phyloP scores from a whole-genome alignment of 2,113 vertebrate genomes.

The Misgurnus anguillicaudatus region DNA sequence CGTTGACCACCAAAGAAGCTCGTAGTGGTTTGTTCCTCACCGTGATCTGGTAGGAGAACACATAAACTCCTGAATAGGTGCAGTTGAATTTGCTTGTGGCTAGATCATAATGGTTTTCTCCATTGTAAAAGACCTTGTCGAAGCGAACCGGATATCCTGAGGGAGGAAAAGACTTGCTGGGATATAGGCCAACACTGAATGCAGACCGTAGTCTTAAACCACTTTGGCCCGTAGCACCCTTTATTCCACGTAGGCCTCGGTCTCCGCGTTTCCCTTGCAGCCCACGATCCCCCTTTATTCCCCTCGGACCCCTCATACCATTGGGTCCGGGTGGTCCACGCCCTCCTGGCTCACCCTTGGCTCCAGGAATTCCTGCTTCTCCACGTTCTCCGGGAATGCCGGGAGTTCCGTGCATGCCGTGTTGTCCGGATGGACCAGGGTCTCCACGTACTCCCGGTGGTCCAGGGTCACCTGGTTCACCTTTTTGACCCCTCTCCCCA shows the following conservation, averaged over 20 bases:
- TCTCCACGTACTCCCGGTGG: constrained; percentile 80
- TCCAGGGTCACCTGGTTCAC: constrained; percentile 81
- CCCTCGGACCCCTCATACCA: constrained; percentile 79
- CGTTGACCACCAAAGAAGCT: constrained; percentile 84
- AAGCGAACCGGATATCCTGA: constrained; percentile 87
- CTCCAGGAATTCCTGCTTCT: constrained; percentile 78
- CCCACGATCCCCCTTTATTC: constrained; percentile 86
- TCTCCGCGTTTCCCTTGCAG: constrained; percentile 84
- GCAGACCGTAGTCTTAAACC: constrained; percentile 72
- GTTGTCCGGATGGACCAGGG: constrained; percentile 79
- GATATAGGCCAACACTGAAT: constrained; percentile 89
- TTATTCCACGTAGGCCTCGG: constrained; percentile 79
- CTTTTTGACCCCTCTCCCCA: constrained; percentile 82
- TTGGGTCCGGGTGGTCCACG: constrained; percentile 72
- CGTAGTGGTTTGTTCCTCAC: constrained; percentile 88
- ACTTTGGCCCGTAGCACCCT: constrained; percentile 79
- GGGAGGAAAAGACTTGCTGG: constrained; percentile 86
- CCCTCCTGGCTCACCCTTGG: constrained; percentile 82
- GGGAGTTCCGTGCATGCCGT: constrained; percentile 75
- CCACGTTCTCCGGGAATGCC: constrained; percentile 82
- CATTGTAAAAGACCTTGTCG: constrained; percentile 89
- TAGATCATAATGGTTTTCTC: constrained; percentile 83
- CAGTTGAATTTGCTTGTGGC: constrained; percentile 87
- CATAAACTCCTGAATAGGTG: constrained; percentile 83
- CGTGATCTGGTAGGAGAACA: constrained; percentile 92